phyloP scores from a whole-genome alignment of 2,113 vertebrate species.

The Empidonax alnorum region DNA sequence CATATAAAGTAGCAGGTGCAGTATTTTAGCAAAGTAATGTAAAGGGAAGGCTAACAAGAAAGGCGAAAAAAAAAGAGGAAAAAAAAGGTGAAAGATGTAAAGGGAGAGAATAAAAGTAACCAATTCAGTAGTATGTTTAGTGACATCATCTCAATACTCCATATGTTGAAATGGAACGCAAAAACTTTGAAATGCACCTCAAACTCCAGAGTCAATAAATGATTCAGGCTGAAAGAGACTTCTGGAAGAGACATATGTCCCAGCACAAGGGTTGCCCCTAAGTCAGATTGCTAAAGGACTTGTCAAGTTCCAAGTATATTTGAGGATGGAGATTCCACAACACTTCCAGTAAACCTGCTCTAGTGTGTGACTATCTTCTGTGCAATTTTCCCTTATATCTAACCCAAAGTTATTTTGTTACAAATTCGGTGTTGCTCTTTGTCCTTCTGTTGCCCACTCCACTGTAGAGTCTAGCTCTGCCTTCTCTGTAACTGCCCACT shows the following conservation, averaged over 20 bases:
- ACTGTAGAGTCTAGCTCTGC: background rate
- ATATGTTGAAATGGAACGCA: background rate
- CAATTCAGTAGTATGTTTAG: background rate
- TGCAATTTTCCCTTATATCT: background rate
- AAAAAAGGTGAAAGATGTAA: background rate
- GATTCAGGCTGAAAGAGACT: background rate
- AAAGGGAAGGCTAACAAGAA: background rate
- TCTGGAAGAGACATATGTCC: background rate
- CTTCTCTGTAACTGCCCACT: background rate
- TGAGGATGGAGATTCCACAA: background rate
- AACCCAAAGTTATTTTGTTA: background rate
- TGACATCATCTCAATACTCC: background rate
- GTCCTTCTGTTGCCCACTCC: background rate
- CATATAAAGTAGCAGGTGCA: background rate
- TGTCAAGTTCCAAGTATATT: background rate
- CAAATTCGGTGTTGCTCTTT: background rate
- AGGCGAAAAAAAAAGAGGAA: fast-evolving
- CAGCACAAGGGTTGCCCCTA: background rate
- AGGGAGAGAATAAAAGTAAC: background rate
- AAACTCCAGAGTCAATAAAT: background rate
- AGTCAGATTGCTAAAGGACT: background rate
- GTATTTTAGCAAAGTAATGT: background rate
- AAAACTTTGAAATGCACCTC: background rate
- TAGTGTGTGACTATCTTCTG: background rate
- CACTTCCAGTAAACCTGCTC: background rate